phyloP scores from a whole-genome alignment of 2,113 vertebrate genomes.

The Ailuropoda melanoleuca region DNA sequence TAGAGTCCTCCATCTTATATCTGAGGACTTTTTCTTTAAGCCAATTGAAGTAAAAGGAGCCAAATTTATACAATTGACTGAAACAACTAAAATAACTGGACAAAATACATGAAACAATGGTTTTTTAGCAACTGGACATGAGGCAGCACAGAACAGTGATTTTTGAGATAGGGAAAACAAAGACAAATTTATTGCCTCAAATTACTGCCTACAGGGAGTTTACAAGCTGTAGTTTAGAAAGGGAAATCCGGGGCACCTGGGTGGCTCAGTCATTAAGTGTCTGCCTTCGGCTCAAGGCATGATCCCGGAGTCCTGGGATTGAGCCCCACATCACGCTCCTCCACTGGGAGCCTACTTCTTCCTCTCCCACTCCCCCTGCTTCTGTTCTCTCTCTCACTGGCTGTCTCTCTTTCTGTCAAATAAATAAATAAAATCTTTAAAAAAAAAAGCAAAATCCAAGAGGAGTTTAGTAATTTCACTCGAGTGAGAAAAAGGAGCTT shows the following conservation, averaged over 20 bases:
- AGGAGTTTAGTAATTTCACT: not conserved
- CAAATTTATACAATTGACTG: not conserved
- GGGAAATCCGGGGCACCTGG: no score
- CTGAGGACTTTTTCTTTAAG: not conserved
- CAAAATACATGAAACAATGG: not conserved
- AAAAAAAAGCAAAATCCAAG: not conserved
- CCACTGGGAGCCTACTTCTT: no score
- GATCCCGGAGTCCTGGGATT: no score
- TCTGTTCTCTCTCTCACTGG: no score
- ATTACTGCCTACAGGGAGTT: not conserved
- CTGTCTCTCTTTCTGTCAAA: no score
- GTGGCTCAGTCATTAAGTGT: no score
- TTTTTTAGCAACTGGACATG: not conserved
- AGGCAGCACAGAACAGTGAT: not conserved
- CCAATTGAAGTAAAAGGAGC: not conserved
- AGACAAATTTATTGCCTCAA: not conserved
- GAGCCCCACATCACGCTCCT: no score
- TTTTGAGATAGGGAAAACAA: not conserved
- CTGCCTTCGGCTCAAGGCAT: no score
- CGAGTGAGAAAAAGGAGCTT: not conserved
- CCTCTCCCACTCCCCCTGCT: no score
- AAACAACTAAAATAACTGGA: not conserved
- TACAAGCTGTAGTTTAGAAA: not conserved
- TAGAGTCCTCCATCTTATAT: not conserved
- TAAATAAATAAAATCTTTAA: no score